Evolutionary conservation across 1,140 invertebrate genomes (phyloP).

Genomic region (Drosophila prosaltans): DNA sequence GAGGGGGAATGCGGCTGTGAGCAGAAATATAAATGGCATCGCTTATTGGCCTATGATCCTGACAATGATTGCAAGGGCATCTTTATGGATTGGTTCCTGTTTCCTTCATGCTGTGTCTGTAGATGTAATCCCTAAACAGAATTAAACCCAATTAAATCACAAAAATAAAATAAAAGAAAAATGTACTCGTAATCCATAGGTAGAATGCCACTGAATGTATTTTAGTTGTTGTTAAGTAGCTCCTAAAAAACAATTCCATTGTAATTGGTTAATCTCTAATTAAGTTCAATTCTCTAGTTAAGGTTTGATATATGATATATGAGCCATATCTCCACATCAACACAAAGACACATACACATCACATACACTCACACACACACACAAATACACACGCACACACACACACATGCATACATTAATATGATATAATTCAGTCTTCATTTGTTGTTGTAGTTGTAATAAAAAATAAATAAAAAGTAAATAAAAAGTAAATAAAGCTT

Average conservation of each 20-base stretch:
- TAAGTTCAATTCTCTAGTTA: conserved; percentile 53
- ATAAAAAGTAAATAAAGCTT: conserved; percentile 70
- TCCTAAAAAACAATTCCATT: conserved; percentile 22
- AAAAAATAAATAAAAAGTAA: conserved; percentile 67
- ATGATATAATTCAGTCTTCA: conserved; percentile 54
- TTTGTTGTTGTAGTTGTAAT: conserved; percentile 72
- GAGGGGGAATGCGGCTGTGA: conserved; percentile 93
- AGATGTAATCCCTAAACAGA: conserved; percentile 87
- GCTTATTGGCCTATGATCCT: conserved; percentile 94
- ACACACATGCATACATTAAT: conserved; percentile 25
- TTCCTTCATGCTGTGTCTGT: conserved; percentile 96
- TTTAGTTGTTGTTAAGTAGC: conserved; percentile 79
- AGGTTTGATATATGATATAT: conserved; percentile 55
- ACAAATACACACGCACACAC: background rate
- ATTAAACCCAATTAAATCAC: conserved; percentile 22
- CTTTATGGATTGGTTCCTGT: conserved; percentile 98
- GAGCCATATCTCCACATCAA: conserved; percentile 64
- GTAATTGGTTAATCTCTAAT: conserved; percentile 42
- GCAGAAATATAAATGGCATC: conserved; percentile 96
- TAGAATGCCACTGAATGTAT: conserved; percentile 79
- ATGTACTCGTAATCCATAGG: conserved; percentile 35
- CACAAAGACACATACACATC: conserved; percentile 9
- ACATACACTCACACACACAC: conserved; percentile 10
- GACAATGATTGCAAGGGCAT: conserved; percentile 97
- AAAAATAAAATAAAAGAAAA: background rate